Conservation (phyloP, 2,113 vertebrate species). For the Heliornis fulica region DNA sequence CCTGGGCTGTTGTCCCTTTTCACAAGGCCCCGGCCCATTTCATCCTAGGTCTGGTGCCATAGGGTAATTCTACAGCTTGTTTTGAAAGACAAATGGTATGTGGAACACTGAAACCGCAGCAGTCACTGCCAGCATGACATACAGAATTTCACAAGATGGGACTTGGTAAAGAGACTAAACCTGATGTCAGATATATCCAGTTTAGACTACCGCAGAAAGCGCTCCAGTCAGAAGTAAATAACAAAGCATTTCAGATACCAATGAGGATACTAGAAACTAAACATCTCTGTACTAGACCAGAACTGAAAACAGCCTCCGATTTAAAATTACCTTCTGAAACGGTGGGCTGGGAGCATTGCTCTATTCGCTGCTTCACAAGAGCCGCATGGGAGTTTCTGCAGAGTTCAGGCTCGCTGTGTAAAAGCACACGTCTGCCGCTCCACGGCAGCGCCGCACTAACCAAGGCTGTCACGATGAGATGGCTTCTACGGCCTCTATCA, state of each 20-base stretch:
- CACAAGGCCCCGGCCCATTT: neutral
- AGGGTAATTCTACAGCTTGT: neutral
- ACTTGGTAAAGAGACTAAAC: constrained; percentile 29
- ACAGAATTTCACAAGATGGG: constrained; percentile 33
- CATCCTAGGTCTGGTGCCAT: neutral
- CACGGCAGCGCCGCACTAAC: neutral
- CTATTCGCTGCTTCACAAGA: constrained; percentile 37
- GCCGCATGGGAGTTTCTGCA: neutral
- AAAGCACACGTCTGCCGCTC: neutral
- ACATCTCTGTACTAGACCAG: neutral
- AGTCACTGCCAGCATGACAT: constrained; percentile 37
- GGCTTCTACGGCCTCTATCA: constrained; percentile 88
- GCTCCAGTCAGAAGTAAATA: constrained; percentile 65
- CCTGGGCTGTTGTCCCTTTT: neutral
- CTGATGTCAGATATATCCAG: constrained; percentile 38
- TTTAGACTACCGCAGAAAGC: constrained; percentile 53
- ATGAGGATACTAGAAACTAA: constrained; percentile 48
- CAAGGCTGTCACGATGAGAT: constrained; percentile 35
- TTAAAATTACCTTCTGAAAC: constrained; percentile 23
- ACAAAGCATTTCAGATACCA: constrained; percentile 41
- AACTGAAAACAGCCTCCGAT: constrained; percentile 47
- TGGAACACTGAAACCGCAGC: constrained; percentile 16
- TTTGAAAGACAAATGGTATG: neutral
- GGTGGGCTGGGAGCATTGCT: neutral
- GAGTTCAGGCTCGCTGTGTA: neutral